These are phyloP conservation scores for Coelopa frigida DNA, from an alignment of 1,140 invertebrate species.

Conservation along the genomic window DNA sequence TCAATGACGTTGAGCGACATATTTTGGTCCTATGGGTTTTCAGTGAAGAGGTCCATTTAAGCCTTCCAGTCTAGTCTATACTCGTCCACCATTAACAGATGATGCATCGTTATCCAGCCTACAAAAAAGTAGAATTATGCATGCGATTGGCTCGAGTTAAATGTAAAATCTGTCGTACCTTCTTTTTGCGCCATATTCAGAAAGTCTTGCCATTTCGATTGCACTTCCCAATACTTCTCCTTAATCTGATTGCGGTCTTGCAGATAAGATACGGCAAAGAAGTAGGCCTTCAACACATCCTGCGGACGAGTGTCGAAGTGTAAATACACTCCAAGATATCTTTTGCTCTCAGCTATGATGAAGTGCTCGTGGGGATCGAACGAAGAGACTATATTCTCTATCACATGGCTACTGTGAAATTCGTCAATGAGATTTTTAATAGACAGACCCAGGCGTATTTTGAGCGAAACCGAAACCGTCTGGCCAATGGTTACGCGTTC, in stretches of 20 bases:
- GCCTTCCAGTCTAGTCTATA: slow-evolving; percentile 47
- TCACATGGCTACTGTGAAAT: slow-evolving; percentile 29
- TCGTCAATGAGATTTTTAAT: slow-evolving; percentile 32
- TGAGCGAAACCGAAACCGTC: slow-evolving; percentile 43
- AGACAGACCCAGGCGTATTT: slow-evolving; percentile 38
- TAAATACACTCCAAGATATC: slow-evolving; percentile 38
- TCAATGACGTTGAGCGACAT: too few species aligned
- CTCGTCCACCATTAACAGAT: slow-evolving; percentile 49
- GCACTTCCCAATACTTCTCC: slow-evolving; percentile 47
- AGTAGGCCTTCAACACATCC: slow-evolving; percentile 42
- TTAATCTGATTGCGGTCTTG: slow-evolving; percentile 43
- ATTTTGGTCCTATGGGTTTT: too few species aligned
- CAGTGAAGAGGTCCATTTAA: slow-evolving; percentile 16
- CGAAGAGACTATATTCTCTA: slow-evolving; percentile 43
- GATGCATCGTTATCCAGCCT: slow-evolving; percentile 50
- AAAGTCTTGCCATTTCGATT: slow-evolving; percentile 43
- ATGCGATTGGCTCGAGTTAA: too few species aligned
- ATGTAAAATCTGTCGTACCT: slow-evolving; percentile 21
- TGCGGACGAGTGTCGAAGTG: slow-evolving; percentile 39
- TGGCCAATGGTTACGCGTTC: slow-evolving; percentile 55
- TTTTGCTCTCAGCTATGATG: slow-evolving; percentile 41
- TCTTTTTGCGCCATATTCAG: slow-evolving; percentile 37
- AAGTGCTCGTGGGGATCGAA: slow-evolving; percentile 47
- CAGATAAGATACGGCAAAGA: slow-evolving; percentile 44
- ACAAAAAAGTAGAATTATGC: slow-evolving; percentile 8